phyloP scores from a whole-genome alignment of 2,797 vertebrate genomes.

The Clarias laeviceps region DNA sequence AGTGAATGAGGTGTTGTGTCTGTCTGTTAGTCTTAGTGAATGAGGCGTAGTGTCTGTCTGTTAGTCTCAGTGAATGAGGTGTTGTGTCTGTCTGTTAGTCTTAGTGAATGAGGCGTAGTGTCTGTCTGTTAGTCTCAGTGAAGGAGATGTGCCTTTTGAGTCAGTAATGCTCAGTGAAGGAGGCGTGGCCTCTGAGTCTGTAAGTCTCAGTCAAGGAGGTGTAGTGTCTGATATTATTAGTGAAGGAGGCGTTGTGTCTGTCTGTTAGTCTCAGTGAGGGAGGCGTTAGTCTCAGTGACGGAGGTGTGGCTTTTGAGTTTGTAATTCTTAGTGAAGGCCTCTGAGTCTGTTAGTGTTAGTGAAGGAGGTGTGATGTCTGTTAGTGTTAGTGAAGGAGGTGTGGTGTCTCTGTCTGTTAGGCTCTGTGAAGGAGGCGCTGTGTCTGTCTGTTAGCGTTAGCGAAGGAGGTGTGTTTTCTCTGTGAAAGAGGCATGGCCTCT shows the following conservation, averaged over 20 bases:
- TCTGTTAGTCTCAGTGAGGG: background rate
- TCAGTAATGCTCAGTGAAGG: too few relatives aligned
- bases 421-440: background rate
- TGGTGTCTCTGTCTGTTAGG: background rate
- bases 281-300: background rate
- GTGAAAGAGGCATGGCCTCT: background rate
- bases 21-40: too few relatives aligned
- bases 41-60: too few relatives aligned
- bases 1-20: too few relatives aligned
- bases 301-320: background rate
- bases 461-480: background rate
- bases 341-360: background rate
- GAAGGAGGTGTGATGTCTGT: background rate
- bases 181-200: background rate
- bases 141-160: too few relatives aligned
- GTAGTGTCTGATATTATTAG: background rate
- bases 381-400: background rate
- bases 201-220: background rate
- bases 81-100: too few relatives aligned
- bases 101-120: too few relatives aligned
- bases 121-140: too few relatives aligned
- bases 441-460: background rate
- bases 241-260: background rate
- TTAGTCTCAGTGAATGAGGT: too few relatives aligned
- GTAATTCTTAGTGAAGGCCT: background rate